phyloP scores from a whole-genome alignment of 2,888 invertebrate species.

The Caradrina kadenii region DNA sequence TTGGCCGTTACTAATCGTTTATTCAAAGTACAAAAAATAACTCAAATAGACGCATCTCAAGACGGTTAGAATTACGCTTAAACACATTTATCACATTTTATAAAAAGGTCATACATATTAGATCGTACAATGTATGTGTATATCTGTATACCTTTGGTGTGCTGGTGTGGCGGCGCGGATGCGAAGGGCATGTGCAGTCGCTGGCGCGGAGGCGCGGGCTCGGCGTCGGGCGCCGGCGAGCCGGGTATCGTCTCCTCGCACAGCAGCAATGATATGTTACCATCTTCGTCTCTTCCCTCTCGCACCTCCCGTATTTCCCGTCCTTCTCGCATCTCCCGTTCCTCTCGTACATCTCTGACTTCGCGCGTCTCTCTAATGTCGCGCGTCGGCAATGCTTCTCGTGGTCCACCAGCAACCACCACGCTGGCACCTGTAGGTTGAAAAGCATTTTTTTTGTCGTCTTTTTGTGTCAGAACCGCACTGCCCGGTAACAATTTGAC shows the following conservation, averaged over 20 bases:
- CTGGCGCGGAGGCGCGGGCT: slow-evolving; percentile 88
- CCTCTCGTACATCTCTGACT: slow-evolving; percentile 61
- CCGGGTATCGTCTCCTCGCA: slow-evolving; percentile 98
- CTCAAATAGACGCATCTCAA: not conserved
- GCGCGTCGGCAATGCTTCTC: slow-evolving; percentile 28
- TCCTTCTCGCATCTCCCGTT: slow-evolving; percentile 76
- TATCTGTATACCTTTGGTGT: slow-evolving; percentile 69
- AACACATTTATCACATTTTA: too few species aligned
- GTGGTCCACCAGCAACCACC: slow-evolving; percentile 42
- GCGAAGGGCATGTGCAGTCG: slow-evolving; percentile 93
- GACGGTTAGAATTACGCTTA: too few species aligned
- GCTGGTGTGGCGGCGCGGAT: slow-evolving; percentile 90
- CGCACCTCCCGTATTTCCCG: slow-evolving; percentile 59
- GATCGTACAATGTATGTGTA: not conserved
- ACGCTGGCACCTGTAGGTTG: slow-evolving; percentile 37
- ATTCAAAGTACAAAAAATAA: not conserved
- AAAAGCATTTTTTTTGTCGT: not conserved
- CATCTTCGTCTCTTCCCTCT: slow-evolving; percentile 87
- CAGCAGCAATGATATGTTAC: slow-evolving; percentile 93
- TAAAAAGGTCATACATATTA: too few species aligned
- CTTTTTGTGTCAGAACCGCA: too few species aligned
- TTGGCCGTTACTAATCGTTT: not conserved
- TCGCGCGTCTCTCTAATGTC: slow-evolving; percentile 45
- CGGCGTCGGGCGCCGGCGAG: slow-evolving; percentile 94
- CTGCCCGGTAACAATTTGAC: too few species aligned